phyloP scores from a whole-genome alignment of 1,140 invertebrate species.

The Leucophenga varia region DNA sequence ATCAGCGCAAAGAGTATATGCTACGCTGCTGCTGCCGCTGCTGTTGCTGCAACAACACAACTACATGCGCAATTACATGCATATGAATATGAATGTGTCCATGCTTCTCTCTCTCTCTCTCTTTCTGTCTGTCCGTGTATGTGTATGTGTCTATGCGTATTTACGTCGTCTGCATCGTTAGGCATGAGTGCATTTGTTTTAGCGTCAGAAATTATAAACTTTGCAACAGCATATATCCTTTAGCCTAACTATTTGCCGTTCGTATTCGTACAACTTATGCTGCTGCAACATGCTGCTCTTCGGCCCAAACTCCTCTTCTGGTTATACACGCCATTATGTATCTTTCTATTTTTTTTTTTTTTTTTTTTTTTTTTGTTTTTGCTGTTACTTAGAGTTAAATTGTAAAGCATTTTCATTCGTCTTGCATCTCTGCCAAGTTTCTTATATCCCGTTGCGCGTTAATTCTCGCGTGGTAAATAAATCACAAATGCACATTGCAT shows the following conservation, averaged over 20 bases:
- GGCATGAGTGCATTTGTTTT: slow-evolving; percentile 41
- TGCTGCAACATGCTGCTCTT: too few relatives aligned
- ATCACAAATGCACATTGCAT: slow-evolving; percentile 13
- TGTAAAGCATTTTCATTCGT: too few relatives aligned
- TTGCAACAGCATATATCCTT: too few relatives aligned
- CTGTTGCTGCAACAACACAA: slow-evolving; percentile 21
- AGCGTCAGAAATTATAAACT: slow-evolving; percentile 45
- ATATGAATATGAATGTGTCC: slow-evolving; percentile 1
- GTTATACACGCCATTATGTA: too few relatives aligned
- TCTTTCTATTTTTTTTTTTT: too few relatives aligned
- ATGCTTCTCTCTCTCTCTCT: too few relatives aligned
- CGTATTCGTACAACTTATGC: too few relatives aligned
- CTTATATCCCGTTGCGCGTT: not conserved
- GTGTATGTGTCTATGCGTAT: not conserved
- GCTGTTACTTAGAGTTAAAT: slow-evolving; percentile 8
- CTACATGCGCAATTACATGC: slow-evolving; percentile 41
- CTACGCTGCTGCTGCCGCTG: slow-evolving; percentile 11
- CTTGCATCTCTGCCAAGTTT: too few relatives aligned
- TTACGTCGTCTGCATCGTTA: too few relatives aligned
- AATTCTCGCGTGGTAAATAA: slow-evolving; percentile 28
- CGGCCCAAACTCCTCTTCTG: too few relatives aligned
- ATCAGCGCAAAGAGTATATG: slow-evolving; percentile 26
- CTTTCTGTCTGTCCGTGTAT: not conserved
- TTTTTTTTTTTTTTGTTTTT: slow-evolving; percentile 1
- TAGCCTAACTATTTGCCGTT: too few relatives aligned